Percentiles rank a stretch among this genome's conserved stretches.
Evolutionary conservation across 2,888 invertebrate species (phyloP).

Genomic region (Sialis lutaria): DNA sequence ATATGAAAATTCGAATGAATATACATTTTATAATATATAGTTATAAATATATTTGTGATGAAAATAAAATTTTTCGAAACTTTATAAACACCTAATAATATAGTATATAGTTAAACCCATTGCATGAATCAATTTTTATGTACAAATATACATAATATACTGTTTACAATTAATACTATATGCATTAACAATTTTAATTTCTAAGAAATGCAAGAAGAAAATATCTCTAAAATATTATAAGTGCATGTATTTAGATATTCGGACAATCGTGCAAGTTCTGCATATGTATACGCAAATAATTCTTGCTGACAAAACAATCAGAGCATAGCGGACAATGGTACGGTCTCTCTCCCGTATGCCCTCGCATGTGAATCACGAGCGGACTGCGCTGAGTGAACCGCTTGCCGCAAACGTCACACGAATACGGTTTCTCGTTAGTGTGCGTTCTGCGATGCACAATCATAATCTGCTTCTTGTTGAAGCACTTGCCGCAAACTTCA

Average conservation of each 20-base stretch:
- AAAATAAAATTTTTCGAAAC: no score
- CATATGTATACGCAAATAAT: slow-evolving; percentile 4
- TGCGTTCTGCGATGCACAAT: slow-evolving; percentile 27
- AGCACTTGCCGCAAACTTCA: slow-evolving; percentile 28
- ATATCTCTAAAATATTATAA: no score
- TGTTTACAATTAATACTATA: no score
- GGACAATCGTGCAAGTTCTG: slow-evolving; percentile 4
- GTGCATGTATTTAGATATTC: background rate
- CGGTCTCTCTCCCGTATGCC: slow-evolving; percentile 22
- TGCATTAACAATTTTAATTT: no score
- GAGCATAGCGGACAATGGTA: slow-evolving; percentile 30
- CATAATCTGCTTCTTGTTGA: slow-evolving; percentile 27
- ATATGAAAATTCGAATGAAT: no score
- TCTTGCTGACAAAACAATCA: slow-evolving; percentile 17
- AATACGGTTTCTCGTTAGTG: slow-evolving; percentile 31
- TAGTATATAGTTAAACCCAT: no score
- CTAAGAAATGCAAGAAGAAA: no score
- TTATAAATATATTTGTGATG: no score
- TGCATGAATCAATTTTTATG: no score
- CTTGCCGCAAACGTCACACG: slow-evolving; percentile 28
- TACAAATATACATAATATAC: no score
- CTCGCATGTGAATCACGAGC: slow-evolving; percentile 23
- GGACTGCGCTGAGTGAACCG: slow-evolving; percentile 29
- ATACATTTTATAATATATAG: no score
- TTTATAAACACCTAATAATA: no score